Evolutionary conservation across 2,888 invertebrate species (phyloP).

Genomic region (Oscheius onirici): DNA sequence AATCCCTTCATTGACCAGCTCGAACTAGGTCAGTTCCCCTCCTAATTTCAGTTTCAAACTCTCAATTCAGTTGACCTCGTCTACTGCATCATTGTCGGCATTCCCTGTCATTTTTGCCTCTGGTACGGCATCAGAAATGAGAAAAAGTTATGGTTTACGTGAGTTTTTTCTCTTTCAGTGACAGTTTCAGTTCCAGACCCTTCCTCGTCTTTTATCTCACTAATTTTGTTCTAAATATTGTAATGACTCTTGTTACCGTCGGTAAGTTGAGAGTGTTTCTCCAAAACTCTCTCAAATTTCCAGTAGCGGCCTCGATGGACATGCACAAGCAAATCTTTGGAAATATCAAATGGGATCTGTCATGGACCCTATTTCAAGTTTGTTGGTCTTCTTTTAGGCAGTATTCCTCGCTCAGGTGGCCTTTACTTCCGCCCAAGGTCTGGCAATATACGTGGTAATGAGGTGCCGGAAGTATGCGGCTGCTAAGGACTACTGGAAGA

Average conservation of each 20-base stretch:
- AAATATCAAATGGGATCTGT: conserved; percentile 53
- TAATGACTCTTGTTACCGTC: conserved; percentile 53
- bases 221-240: conserved; percentile 55
- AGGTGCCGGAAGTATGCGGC: conserved; percentile 54
- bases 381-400: too few relatives aligned
- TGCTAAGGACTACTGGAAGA: conserved; percentile 49
- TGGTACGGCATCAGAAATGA: conserved; percentile 50
- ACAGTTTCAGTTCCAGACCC: conserved; percentile 37
- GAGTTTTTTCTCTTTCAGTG: conserved; percentile 1
- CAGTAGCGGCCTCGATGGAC: conserved; percentile 49
- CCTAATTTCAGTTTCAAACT: background rate
- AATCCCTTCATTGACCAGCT: conserved; percentile 43
- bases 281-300: too few relatives aligned
- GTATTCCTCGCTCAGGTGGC: conserved; percentile 37
- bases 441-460: conserved; percentile 60
- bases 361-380: conserved; percentile 56
- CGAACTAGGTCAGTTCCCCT: conserved; percentile 34
- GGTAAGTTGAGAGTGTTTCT: too few relatives aligned
- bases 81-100: conserved; percentile 54
- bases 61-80: conserved; percentile 52
- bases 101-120: conserved; percentile 55
- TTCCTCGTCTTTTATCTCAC: conserved; percentile 58
- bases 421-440: conserved; percentile 55
- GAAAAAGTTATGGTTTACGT: conserved; percentile 50
- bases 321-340: conserved; percentile 55